A percentile compares a stretch with the other conserved stretches of the same genome.
Conservation (phyloP, 2,888 invertebrate genomes). For the Notodonta dromedarius region DNA sequence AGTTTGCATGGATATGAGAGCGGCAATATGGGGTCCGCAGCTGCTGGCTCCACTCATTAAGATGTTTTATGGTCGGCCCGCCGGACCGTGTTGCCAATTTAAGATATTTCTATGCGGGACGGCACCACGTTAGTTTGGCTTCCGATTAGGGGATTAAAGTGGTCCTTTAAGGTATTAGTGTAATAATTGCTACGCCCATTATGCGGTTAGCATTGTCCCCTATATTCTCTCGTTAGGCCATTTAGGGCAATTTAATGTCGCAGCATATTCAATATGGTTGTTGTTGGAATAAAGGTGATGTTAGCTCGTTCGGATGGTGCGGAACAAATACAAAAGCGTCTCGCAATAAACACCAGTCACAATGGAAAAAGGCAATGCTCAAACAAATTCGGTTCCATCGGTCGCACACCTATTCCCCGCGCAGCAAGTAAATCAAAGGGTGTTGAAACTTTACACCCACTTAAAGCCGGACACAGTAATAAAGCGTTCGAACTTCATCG, state of each 20-base stretch:
- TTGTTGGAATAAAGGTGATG: neutral
- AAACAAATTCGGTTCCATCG: conserved; percentile 68
- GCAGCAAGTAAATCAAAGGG: conserved; percentile 83
- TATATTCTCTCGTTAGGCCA: conserved; percentile 44
- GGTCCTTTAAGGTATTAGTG: conserved; percentile 81
- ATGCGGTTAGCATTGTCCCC: conserved; percentile 71
- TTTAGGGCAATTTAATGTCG: conserved; percentile 45
- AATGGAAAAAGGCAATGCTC: conserved; percentile 64
- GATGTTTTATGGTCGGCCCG: conserved; percentile 84
- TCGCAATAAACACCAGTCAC: conserved; percentile 53
- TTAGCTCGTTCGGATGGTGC: conserved; percentile 5
- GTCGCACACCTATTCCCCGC: conserved; percentile 73
- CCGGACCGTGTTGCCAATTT: conserved; percentile 83
- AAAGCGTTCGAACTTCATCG: conserved; percentile 82
- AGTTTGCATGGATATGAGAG: conserved; percentile 85
- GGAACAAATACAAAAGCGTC: conserved; percentile 50
- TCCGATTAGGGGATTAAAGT: conserved; percentile 83
- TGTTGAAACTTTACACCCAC: conserved; percentile 85
- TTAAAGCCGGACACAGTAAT: conserved; percentile 84
- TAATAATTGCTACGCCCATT: conserved; percentile 80
- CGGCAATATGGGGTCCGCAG: conserved; percentile 82
- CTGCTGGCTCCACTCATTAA: conserved; percentile 84
- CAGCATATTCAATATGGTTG: conserved; percentile 32
- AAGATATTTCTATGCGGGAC: conserved; percentile 84
- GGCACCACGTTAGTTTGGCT: conserved; percentile 81